These are phyloP conservation scores for Ypsolopha sequella DNA, from an alignment of 2,888 invertebrate species.

Conservation along the genomic window DNA sequence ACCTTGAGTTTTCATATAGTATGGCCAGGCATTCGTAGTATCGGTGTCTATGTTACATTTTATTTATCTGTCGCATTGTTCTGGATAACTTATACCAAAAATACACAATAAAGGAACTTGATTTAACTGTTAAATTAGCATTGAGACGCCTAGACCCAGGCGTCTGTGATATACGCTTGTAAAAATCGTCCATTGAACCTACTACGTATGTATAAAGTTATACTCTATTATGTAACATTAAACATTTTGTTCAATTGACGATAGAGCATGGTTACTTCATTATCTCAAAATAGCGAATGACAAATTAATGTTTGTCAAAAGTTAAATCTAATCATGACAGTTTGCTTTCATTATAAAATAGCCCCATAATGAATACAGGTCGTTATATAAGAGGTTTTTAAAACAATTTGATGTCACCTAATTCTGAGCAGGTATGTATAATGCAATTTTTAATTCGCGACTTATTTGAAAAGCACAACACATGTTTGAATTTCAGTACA, in stretches of 20 bases:
- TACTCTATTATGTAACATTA: constrained; percentile 3
- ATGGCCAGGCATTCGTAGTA: background rate
- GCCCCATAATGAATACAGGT: background rate
- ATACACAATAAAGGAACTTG: background rate
- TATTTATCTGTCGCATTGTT: constrained; percentile 34
- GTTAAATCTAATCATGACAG: constrained; percentile 2
- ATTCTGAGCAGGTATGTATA: background rate
- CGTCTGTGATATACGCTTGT: constrained; percentile 66
- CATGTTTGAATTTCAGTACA: constrained; percentile 19
- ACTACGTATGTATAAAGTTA: constrained; percentile 20
- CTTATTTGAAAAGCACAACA: constrained; percentile 9
- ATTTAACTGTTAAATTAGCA: constrained; percentile 22
- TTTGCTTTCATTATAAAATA: background rate
- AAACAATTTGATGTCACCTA: background rate
- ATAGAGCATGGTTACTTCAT: background rate
- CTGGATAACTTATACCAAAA: constrained; percentile 63
- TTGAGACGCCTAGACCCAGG: constrained; percentile 33
- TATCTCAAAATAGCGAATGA: background rate
- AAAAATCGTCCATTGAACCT: constrained; percentile 59
- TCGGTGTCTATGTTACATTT: background rate
- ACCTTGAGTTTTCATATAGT: too few relatives aligned
- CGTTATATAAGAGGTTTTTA: background rate
- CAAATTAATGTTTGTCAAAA: background rate
- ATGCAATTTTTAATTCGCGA: background rate
- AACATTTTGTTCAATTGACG: constrained; percentile 1